Evolutionary conservation across 2,797 vertebrate species (phyloP), one percentile per base, ranked within the genome.

Genomic region (Caiman crocodilus): DNA sequence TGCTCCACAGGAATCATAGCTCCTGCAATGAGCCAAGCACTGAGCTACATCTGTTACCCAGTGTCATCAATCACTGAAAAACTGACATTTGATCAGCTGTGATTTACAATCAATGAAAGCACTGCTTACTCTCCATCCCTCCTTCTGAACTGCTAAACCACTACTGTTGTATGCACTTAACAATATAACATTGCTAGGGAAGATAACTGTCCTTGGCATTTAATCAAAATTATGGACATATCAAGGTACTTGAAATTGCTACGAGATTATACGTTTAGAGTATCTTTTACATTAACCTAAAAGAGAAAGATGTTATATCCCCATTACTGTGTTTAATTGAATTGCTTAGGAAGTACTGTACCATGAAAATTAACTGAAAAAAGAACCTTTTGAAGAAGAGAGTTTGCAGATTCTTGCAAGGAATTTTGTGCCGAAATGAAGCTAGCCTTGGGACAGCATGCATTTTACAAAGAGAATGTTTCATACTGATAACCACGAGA

Each of bases 301-400:
- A 91, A 94, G 87, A 96, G 96, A 94, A 92, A 91, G 77, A 95
- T 79, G 88, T 55, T 55, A 76, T 96, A 81, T 95, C 89, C 65
- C 91, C 97, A 96, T 91, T 96, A 97, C 95, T 85, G 83, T 89
- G 92, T 94, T 94, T 96, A 97, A 97, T 95, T 96, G 95, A 97
- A 97, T 97, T 98, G 94, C 87, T 94, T 87, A 32, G 95, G 90
- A 94, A 97, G 85, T 95, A 95, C 35, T 57, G 2, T 30, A 92
- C 80, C 92, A 94, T 91, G 85, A 95, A 96, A 94, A 94, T 63
- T 77, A 94, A 91, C 55, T 20, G 55, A 87, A 90, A 79, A 75
- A 88, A 78, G 80, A 79, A 78, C 94, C 65, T 88, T 97, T 97
- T 96, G 96, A 96, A 97, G 95, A 91, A 87, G 60, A 79, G 76